phyloP scores from a whole-genome alignment of 2,113 vertebrate species.

The Globicephala melas region DNA sequence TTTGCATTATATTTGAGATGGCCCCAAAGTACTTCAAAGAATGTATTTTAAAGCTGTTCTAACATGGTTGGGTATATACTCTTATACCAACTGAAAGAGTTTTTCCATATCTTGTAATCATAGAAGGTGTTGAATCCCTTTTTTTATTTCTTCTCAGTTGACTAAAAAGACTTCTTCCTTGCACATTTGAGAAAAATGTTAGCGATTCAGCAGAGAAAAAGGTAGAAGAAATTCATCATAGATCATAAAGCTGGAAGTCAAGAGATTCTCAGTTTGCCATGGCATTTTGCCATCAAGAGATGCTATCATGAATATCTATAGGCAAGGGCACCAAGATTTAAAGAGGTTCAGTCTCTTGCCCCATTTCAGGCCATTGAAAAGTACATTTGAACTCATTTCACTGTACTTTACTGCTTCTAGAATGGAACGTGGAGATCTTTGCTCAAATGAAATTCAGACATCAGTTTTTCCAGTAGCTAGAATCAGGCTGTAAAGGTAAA shows the following conservation, averaged over 20 bases:
- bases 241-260: neutral
- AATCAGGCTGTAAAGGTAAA: neutral
- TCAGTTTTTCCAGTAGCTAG: neutral
- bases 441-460: neutral
- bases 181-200: neutral
- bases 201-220: neutral
- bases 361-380: neutral
- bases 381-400: neutral
- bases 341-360: neutral
- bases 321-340: neutral
- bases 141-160: neutral
- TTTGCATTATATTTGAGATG: neutral
- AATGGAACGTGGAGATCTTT: neutral
- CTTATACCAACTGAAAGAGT: neutral
- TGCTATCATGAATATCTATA: neutral
- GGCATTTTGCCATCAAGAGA: neutral
- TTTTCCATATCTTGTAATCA: neutral
- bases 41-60: neutral
- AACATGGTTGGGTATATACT: neutral
- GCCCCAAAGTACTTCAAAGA: neutral
- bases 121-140: neutral
- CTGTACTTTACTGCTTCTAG: neutral
- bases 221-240: neutral
- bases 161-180: neutral
- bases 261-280: neutral